Evolutionary conservation across 2,113 vertebrate genomes (phyloP).

Genomic region (Nicator chloris): DNA sequence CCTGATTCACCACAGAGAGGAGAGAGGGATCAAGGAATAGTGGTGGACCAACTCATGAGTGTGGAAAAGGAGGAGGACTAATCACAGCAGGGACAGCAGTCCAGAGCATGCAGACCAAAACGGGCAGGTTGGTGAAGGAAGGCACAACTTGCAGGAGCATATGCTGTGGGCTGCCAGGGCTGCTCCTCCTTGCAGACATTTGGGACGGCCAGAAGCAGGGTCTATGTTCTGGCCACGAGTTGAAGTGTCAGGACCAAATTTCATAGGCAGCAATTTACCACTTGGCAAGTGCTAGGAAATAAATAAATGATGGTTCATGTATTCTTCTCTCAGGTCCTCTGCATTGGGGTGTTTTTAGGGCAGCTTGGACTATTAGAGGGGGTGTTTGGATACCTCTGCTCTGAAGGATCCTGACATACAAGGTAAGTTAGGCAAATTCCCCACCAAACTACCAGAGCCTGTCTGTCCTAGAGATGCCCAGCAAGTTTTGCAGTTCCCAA

Average conservation of each 20-base stretch:
- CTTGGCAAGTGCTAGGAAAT: not conserved
- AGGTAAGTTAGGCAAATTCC: not conserved
- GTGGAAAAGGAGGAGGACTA: not conserved
- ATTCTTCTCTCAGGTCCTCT: not conserved
- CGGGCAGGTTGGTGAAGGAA: not conserved
- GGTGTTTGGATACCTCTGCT: not conserved
- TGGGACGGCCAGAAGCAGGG: not conserved
- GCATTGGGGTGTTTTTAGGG: not conserved
- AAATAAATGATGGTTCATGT: not conserved
- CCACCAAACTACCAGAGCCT: not conserved
- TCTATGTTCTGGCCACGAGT: fast-evolving
- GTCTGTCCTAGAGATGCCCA: not conserved
- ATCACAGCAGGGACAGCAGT: not conserved
- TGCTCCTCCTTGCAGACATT: not conserved
- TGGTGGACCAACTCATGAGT: fast-evolving
- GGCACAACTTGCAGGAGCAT: fast-evolving
- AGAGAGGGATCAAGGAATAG: not conserved
- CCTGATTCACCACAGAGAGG: not conserved
- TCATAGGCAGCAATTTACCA: not conserved
- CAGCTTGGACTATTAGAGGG: not conserved
- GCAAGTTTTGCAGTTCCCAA: fast-evolving
- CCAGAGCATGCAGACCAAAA: not conserved
- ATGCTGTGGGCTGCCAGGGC: not conserved
- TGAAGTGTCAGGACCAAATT: not conserved
- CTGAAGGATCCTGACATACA: not conserved